Evolutionary conservation across 2,113 vertebrate species (phyloP).

Genomic region (Trematocara nigrifrons): DNA sequence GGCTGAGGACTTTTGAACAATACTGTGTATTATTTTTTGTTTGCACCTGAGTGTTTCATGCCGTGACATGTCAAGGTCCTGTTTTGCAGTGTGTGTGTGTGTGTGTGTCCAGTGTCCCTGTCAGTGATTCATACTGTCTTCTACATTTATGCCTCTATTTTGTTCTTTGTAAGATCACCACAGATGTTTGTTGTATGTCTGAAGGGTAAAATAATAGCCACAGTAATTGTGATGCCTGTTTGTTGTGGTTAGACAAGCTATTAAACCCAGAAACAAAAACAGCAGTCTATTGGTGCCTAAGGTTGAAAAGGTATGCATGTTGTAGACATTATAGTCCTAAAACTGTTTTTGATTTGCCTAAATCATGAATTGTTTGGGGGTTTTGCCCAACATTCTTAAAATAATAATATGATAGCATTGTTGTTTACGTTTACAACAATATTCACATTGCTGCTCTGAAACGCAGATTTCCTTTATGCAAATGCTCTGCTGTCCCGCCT

Average conservation of each 20-base stretch:
- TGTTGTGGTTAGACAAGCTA: not conserved
- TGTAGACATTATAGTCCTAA: not conserved
- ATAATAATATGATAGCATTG: not conserved
- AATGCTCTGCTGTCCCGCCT: not conserved
- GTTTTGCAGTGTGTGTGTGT: not conserved
- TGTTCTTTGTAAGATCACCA: not conserved
- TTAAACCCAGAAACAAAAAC: constrained; percentile 17
- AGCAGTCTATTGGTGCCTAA: not conserved
- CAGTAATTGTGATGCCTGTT: not conserved
- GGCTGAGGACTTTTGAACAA: not conserved
- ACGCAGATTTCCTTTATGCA: not conserved
- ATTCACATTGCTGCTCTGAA: not conserved
- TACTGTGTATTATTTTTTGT: not conserved
- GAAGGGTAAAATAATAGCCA: not conserved
- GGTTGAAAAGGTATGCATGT: not conserved
- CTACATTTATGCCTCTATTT: not conserved
- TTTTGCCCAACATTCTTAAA: not conserved
- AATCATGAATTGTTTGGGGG: not conserved
- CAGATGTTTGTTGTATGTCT: not conserved
- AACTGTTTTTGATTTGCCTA: not conserved
- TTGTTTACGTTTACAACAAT: not conserved
- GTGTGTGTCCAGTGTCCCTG: not conserved
- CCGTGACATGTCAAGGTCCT: not conserved
- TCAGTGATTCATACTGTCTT: not conserved
- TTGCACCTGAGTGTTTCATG: not conserved